Conservation (phyloP, 2,888 invertebrate genomes). For the Emmelina monodactyla region DNA sequence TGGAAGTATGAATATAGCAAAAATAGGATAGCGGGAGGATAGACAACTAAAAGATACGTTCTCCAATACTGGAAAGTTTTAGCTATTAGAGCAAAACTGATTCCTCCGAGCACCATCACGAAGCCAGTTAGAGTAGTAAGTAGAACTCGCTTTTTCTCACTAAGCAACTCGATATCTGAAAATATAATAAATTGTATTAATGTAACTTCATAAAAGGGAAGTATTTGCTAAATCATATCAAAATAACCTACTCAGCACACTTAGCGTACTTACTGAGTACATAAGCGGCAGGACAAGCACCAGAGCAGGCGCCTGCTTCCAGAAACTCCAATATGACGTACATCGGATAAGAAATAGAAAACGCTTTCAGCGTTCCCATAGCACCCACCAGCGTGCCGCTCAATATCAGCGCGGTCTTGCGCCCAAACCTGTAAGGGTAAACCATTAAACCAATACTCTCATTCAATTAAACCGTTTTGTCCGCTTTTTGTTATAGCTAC, state of each 20-base stretch:
- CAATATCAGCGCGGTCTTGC: conserved; percentile 43
- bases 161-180: conserved; percentile 50
- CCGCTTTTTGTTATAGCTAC: too few species aligned
- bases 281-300: conserved; percentile 66
- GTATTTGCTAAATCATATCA: neutral
- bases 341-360: conserved; percentile 66
- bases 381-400: conserved; percentile 46
- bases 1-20: conserved; percentile 73
- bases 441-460: too few species aligned
- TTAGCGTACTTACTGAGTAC: conserved; percentile 43
- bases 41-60: conserved; percentile 71
- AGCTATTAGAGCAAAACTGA: conserved; percentile 72
- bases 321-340: conserved; percentile 65
- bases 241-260: neutral
- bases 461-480: too few species aligned
- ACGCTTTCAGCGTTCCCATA: conserved; percentile 63
- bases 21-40: conserved; percentile 74
- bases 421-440: conserved; percentile 47
- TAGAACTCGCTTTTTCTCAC: conserved; percentile 48
- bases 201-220: too few species aligned
- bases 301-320: conserved; percentile 65
- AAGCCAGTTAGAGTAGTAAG: conserved; percentile 51
- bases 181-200: conserved; percentile 10
- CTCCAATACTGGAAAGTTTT: conserved; percentile 77
- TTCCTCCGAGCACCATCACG: conserved; percentile 73